Evolutionary conservation across 1,140 invertebrate genomes (phyloP), one percentile per base, ranked within the genome.

Genomic region (Caenorhabditis tropicalis): DNA sequence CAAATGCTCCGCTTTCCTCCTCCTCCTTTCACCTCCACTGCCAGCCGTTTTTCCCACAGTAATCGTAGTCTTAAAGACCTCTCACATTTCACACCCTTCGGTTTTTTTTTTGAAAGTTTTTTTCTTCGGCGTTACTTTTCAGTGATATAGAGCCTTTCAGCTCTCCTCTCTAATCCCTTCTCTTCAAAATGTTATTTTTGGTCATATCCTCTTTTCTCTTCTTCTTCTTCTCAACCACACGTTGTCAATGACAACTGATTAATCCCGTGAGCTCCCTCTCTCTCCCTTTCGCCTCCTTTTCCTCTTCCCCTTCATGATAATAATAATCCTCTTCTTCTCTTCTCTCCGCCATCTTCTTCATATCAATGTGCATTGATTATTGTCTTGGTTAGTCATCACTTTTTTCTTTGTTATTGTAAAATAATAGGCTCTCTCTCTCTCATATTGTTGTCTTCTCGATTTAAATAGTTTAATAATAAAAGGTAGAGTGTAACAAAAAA

Each of bases 191-290:
- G n/a, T n/a, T n/a, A n/a, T n/a, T n/a, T n/a, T n/a, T n/a, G n/a
- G n/a, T n/a, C n/a, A n/a, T n/a, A n/a, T n/a, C n/a, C 12, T 19
- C 24, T 60, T 60, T 10, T 31, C 27, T 27, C 56, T 15, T 29
- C 53, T 31, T 29, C 15, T 29, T 29, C 9, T 29, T 58, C 9
- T 12, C 4, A 1, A 27, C 15, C 15, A 36, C 60, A 70, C 60
- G 60, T 70, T 70, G 60, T 70, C 60, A 70, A 70, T 70, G 60
- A 70, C 60, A 70, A 70, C 60, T 70, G 60, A 70, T 70, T 36
- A 70, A 70, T 70, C 60, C 31, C 10, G 4, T 70, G 60, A 39
- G 60, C 43, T 16, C 16, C 43, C 60, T 39, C 7, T n/a, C n/a
- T 7, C 49, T 21, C 49, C 49, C 31, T n/a, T 7, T 36, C 19